Percentiles rank a stretch among this genome's conserved stretches.
These are phyloP conservation scores for Contarinia nasturtii DNA, from an alignment of 1,140 invertebrate genomes.

Conservation along the genomic window DNA sequence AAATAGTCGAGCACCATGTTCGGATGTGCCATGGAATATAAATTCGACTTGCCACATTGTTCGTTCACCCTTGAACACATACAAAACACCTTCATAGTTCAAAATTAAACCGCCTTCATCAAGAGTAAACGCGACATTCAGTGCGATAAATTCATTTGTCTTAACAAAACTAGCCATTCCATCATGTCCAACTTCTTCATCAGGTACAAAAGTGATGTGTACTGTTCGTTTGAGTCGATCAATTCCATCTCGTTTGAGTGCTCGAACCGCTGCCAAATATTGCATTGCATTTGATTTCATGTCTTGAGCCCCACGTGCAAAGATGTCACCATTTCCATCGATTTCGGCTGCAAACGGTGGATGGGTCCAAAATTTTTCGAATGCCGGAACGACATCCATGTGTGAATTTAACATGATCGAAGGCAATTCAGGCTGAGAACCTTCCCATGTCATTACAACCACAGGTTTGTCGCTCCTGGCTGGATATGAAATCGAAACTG, in stretches of 20 bases:
- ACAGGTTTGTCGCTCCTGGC: conserved; percentile 39
- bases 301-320: conserved; percentile 62
- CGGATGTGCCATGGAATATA: conserved; percentile 49
- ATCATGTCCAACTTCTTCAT: conserved; percentile 17
- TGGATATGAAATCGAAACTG: conserved; percentile 26
- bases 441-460: conserved; percentile 58
- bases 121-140: conserved; percentile 60
- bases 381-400: conserved; percentile 82
- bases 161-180: conserved; percentile 53
- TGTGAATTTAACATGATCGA: conserved; percentile 70
- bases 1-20: conserved; percentile 66
- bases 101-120: conserved; percentile 38
- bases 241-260: conserved; percentile 28
- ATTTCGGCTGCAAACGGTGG: conserved; percentile 61
- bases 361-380: conserved; percentile 58
- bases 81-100: neutral
- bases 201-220: conserved; percentile 2
- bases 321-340: conserved; percentile 62
- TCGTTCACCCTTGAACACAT: neutral
- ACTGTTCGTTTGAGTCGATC: neutral
- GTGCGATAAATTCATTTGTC: conserved; percentile 38
- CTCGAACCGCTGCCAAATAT: conserved; percentile 59
- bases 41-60: conserved; percentile 26
- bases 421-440: conserved; percentile 34
- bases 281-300: conserved; percentile 72